A percentile compares a stretch with the other conserved stretches of the same genome.
These are phyloP conservation scores for Acrobasis suavella DNA, from an alignment of 2,888 invertebrate genomes.

Conservation along the genomic window DNA sequence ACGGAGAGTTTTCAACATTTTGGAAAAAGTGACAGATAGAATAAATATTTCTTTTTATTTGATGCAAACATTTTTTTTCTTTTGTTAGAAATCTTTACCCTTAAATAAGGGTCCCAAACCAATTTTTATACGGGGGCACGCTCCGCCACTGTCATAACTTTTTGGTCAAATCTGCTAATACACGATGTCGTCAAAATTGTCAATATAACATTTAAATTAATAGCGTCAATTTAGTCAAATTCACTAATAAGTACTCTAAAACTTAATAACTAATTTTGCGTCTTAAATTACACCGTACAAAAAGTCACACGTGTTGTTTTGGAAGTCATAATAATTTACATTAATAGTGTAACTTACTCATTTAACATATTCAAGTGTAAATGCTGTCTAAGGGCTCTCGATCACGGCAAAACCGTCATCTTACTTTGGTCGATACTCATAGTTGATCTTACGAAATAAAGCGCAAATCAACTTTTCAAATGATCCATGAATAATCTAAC, in stretches of 20 bases:
- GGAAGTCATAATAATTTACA: not conserved
- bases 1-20: too few species aligned
- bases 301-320: not conserved
- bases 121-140: too few species aligned
- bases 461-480: too few species aligned
- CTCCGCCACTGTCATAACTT: too few species aligned
- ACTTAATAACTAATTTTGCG: not conserved
- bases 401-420: constrained; percentile 2
- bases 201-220: not conserved
- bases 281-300: constrained; percentile 3
- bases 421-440: not conserved
- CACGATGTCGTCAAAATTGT: not conserved
- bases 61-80: too few species aligned
- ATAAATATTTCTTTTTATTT: too few species aligned
- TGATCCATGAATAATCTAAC: too few species aligned
- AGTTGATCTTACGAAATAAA: too few species aligned
- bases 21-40: too few species aligned
- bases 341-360: not conserved
- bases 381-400: not conserved
- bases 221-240: not conserved
- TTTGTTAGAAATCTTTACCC: too few species aligned
- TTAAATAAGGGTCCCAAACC: too few species aligned
- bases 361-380: constrained; percentile 7
- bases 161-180: too few species aligned
- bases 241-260: constrained; percentile 2